Evolutionary conservation across 2,797 vertebrate species (phyloP).

Genomic region (Hippocampus kuda): DNA sequence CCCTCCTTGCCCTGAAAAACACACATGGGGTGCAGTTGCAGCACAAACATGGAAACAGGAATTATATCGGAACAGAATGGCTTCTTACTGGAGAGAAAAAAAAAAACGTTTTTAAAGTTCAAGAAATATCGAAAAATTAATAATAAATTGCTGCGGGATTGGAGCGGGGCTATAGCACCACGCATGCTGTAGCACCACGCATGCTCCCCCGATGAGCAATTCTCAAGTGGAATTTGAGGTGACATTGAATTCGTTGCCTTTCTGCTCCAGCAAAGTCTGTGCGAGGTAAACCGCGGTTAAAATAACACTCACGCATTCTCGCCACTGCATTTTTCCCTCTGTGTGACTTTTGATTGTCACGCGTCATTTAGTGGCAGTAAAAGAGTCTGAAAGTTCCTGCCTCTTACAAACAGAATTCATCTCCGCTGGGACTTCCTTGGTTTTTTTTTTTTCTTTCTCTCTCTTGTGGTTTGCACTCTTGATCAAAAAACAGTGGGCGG

Average conservation of each 20-base stretch:
- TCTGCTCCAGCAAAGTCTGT: neutral
- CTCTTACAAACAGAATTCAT: neutral
- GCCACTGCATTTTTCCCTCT: neutral
- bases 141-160: too few species aligned
- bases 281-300: neutral
- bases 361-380: conserved; percentile 2
- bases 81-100: too few species aligned
- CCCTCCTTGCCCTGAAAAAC: too few species aligned
- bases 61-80: too few species aligned
- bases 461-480: neutral
- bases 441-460: neutral
- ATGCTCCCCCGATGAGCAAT: neutral
- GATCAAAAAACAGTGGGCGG: neutral
- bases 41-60: too few species aligned
- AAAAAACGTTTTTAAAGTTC: too few species aligned
- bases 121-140: too few species aligned
- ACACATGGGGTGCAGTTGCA: too few species aligned
- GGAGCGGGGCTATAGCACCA: too few species aligned
- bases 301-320: neutral
- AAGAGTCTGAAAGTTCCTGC: neutral
- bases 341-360: conserved; percentile 2
- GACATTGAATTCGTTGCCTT: neutral
- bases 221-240: neutral
- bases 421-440: neutral
- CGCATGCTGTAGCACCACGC: too few species aligned